A percentile compares a stretch with the other conserved stretches of the same genome.
These are phyloP conservation scores for Florisuga fusca DNA, from an alignment of 2,797 vertebrate genomes.

Conservation along the genomic window DNA sequence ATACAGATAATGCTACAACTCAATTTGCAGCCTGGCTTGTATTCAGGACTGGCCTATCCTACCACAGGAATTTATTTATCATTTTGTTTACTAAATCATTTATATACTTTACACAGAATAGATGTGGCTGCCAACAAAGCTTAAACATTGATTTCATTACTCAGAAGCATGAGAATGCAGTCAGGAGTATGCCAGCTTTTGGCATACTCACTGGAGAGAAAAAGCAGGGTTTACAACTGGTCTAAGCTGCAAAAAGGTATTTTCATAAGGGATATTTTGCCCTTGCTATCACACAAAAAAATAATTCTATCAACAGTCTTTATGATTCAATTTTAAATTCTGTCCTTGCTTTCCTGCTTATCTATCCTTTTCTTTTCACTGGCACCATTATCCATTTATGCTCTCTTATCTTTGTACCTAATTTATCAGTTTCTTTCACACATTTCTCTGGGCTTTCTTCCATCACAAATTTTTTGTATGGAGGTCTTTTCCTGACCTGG, in stretches of 20 bases:
- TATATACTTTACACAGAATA: conserved; percentile 15
- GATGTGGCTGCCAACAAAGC: background rate
- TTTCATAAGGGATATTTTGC: background rate
- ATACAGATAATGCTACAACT: background rate
- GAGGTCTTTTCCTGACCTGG: background rate
- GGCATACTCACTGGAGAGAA: background rate
- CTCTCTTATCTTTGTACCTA: background rate
- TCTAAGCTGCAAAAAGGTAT: background rate
- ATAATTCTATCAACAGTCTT: background rate
- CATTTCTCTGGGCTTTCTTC: background rate
- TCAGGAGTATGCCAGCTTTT: background rate
- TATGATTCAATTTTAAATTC: conserved; percentile 19
- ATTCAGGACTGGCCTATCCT: background rate
- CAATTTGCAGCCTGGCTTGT: background rate
- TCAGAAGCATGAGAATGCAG: background rate
- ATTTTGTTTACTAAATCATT: background rate
- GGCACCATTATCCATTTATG: background rate
- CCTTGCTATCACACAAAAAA: background rate
- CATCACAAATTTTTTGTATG: background rate
- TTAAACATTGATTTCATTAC: conserved; percentile 12
- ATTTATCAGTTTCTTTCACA: background rate
- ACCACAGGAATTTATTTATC: conserved; percentile 32
- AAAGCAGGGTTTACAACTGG: background rate
- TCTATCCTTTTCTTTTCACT: background rate
- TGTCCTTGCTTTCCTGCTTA: background rate